phyloP scores from a whole-genome alignment of 1,140 invertebrate species.

The Drosophila lini region DNA sequence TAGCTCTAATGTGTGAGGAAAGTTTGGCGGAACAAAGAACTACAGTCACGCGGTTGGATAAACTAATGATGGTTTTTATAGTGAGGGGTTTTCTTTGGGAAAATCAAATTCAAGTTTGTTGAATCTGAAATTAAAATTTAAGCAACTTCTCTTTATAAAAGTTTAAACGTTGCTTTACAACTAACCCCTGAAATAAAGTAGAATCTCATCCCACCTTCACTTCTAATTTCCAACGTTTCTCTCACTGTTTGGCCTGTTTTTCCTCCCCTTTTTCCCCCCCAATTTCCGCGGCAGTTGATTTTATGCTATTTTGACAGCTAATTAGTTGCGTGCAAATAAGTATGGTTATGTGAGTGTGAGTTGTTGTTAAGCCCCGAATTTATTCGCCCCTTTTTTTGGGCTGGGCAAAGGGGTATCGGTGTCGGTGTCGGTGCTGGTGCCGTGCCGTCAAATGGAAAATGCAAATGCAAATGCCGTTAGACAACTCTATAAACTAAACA shows the following conservation, averaged over 20 bases:
- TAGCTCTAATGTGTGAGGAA: conserved; percentile 9
- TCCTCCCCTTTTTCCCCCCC: conserved; percentile 9
- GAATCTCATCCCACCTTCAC: too few species aligned
- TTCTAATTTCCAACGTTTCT: conserved; percentile 6
- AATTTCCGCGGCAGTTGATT: conserved; percentile 57
- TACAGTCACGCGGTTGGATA: not conserved
- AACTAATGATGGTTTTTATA: not conserved
- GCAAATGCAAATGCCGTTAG: conserved; percentile 42
- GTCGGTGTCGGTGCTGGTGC: not conserved
- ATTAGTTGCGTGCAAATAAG: conserved; percentile 70
- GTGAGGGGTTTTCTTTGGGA: not conserved
- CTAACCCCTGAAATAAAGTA: not conserved
- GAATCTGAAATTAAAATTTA: not conserved
- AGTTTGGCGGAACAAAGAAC: conserved; percentile 12
- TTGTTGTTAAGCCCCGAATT: conserved; percentile 42
- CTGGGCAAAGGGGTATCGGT: not conserved
- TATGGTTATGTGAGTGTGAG: not conserved
- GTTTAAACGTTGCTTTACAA: not conserved
- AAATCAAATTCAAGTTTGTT: not conserved
- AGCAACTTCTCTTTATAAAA: not conserved
- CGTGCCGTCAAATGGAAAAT: conserved; percentile 32
- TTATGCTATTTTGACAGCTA: conserved; percentile 80
- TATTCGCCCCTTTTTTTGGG: conserved; percentile 40
- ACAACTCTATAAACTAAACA: conserved; percentile 55
- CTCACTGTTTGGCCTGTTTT: conserved; percentile 5